A percentile compares a stretch with the other conserved stretches of the same genome.
Conservation (phyloP, 1,140 invertebrate species). For the Hermetia illucens region DNA sequence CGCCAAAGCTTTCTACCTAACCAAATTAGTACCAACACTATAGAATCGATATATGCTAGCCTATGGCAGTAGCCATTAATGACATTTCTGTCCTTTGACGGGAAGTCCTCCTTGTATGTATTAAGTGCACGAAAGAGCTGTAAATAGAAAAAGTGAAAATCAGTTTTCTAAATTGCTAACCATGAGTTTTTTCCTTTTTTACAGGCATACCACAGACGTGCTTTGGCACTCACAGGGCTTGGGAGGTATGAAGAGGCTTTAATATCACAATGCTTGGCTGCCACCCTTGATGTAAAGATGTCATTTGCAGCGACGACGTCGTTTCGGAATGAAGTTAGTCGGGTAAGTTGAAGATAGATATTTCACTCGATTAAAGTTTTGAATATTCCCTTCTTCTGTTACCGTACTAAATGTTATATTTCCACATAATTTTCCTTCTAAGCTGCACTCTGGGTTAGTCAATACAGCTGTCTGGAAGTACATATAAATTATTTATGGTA, state of each 20-base stretch:
- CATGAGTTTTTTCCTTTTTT: slow-evolving; percentile 5
- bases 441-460: background rate
- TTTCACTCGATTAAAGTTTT: background rate
- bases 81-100: no score
- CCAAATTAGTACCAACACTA: no score
- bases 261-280: slow-evolving; percentile 38
- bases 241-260: slow-evolving; percentile 53
- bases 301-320: background rate
- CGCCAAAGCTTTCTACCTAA: no score
- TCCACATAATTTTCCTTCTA: background rate
- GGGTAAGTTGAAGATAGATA: slow-evolving; percentile 13
- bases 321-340: slow-evolving; percentile 30
- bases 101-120: no score
- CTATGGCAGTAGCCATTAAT: no score
- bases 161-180: background rate
- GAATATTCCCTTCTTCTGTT: background rate
- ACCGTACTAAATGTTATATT: slow-evolving; percentile 4
- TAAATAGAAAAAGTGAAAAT: background rate
- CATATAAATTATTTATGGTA: no score
- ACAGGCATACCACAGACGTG: slow-evolving; percentile 52
- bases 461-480: no score
- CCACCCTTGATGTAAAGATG: slow-evolving; percentile 15
- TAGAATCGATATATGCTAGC: no score
- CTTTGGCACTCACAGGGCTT: slow-evolving; percentile 43
- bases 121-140: no score